A percentile compares a stretch with the other conserved stretches of the same genome.
phyloP scores from a whole-genome alignment of 2,113 vertebrate species.

The Eptesicus fuscus region DNA sequence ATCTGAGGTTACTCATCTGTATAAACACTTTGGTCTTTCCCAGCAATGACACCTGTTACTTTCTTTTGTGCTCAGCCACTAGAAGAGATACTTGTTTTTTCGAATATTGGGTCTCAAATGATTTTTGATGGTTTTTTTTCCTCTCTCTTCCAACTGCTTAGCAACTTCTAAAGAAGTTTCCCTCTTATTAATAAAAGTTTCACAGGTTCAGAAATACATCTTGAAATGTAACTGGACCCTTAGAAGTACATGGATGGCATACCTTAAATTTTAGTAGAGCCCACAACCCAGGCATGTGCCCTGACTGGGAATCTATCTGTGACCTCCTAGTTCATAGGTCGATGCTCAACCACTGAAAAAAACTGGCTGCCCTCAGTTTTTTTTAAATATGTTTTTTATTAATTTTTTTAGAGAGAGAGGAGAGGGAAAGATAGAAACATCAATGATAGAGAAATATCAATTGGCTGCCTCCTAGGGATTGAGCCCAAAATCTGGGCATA shows the following conservation, averaged over 20 bases:
- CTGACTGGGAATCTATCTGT: no score
- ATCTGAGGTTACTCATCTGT: constrained; percentile 29
- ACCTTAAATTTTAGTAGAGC: not conserved
- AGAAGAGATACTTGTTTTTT: constrained; percentile 18
- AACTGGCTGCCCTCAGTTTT: no score
- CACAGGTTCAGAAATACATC: not conserved
- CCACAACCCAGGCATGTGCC: no score
- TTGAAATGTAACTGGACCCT: not conserved
- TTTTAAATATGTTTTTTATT: no score
- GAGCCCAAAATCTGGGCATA: no score
- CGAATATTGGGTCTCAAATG: not conserved
- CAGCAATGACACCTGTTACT: constrained; percentile 13
- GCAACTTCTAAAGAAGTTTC: not conserved
- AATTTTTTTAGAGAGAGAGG: no score
- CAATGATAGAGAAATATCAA: no score
- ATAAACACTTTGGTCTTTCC: constrained; percentile 3
- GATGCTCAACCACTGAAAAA: no score
- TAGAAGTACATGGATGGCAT: not conserved
- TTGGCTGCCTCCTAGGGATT: no score
- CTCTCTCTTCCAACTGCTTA: not conserved
- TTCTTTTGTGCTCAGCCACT: constrained; percentile 27
- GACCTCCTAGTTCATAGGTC: no score
- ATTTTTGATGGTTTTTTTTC: not conserved
- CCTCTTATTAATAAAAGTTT: constrained; percentile 33
- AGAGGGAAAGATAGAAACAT: no score